phyloP scores from a whole-genome alignment of 2,113 vertebrate species.

The Porphyrio hochstetteri region DNA sequence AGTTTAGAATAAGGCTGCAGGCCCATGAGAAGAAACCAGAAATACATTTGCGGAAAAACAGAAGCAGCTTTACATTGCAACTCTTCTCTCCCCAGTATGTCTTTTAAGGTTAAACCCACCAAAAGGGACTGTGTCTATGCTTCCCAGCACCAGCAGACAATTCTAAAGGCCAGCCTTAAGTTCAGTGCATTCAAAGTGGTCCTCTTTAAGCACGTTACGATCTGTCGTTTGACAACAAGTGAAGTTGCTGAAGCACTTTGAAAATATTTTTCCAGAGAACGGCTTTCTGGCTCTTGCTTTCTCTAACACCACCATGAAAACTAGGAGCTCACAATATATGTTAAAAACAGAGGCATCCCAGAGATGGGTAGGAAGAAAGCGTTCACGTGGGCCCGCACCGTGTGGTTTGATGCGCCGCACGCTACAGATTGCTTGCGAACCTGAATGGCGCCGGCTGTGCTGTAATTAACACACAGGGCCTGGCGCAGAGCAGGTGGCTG shows the following conservation, averaged over 20 bases:
- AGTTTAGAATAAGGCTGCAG: background rate
- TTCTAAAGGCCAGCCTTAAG: background rate
- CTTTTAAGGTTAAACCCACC: background rate
- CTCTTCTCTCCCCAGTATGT: background rate
- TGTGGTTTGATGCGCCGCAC: background rate
- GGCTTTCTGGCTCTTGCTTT: background rate
- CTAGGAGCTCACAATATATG: background rate
- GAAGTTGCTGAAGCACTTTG: background rate
- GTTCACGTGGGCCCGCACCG: background rate
- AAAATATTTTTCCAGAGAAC: background rate
- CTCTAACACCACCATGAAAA: background rate
- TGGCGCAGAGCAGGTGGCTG: background rate
- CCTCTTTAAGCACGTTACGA: background rate
- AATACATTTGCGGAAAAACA: background rate
- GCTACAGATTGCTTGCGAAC: background rate
- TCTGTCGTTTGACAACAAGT: background rate
- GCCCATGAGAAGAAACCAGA: background rate
- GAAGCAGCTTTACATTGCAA: background rate
- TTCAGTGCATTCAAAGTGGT: background rate
- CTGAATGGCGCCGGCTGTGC: background rate
- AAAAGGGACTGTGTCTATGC: background rate
- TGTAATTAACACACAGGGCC: slow-evolving; percentile 7
- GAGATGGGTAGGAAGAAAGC: background rate
- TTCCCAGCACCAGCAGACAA: background rate
- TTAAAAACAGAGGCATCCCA: background rate